phyloP scores from a whole-genome alignment of 2,113 vertebrate genomes.

The Spermophilus dauricus region DNA sequence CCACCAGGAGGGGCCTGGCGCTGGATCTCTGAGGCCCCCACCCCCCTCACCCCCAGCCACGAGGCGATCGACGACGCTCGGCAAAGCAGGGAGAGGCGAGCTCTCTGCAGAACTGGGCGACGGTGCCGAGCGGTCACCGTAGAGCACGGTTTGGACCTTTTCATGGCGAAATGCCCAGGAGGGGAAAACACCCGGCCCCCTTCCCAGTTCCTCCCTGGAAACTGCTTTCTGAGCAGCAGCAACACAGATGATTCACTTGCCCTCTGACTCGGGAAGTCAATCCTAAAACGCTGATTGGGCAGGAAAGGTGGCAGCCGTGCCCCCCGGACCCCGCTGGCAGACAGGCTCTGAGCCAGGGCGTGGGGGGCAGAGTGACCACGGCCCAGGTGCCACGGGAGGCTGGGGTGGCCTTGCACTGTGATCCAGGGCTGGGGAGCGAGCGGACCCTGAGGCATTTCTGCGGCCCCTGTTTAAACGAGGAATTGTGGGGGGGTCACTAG shows the following conservation, averaged over 20 bases:
- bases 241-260: constrained; percentile 2
- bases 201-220: not conserved
- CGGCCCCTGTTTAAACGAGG: not conserved
- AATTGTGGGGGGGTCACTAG: not conserved
- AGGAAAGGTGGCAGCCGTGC: not conserved
- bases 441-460: not conserved
- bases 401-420: not conserved
- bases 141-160: not conserved
- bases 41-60: not conserved
- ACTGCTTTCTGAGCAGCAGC: not conserved
- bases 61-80: accelerated
- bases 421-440: not conserved
- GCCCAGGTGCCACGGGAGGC: not conserved
- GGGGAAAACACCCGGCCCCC: not conserved
- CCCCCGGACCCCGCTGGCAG: not conserved
- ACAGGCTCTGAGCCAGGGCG: not conserved
- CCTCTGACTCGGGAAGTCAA: constrained; percentile 58
- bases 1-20: not conserved
- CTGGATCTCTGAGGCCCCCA: not conserved
- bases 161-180: not conserved
- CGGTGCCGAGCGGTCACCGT: accelerated
- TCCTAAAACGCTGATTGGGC: constrained; percentile 39
- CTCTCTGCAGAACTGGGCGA: accelerated
- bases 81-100: accelerated
- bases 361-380: accelerated